These are phyloP conservation scores for Anolis sagrei DNA, from an alignment of 2,113 vertebrate species.

Conservation along the genomic window DNA sequence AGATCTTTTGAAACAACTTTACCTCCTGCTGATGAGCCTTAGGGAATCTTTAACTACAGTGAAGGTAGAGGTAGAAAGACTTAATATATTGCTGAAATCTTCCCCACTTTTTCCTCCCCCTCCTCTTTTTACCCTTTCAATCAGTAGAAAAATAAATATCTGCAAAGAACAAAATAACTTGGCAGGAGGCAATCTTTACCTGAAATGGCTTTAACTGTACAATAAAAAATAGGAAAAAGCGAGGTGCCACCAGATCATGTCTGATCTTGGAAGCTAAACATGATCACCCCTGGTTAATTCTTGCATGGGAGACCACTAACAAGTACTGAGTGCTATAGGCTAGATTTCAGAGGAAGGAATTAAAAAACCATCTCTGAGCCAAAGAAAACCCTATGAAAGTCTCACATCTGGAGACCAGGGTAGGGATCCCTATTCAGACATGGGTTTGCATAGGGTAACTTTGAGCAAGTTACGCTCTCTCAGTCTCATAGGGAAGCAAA, in stretches of 20 bases:
- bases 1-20: not conserved
- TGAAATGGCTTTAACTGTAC: not conserved
- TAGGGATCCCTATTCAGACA: too few species aligned
- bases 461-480: too few species aligned
- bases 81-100: not conserved
- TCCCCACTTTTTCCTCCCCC: too few species aligned
- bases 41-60: not conserved
- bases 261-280: not conserved
- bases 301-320: too few species aligned
- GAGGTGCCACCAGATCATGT: too few species aligned
- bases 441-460: too few species aligned
- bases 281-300: not conserved
- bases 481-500: too few species aligned
- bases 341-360: too few species aligned
- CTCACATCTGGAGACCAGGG: too few species aligned
- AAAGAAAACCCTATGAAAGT: too few species aligned
- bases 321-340: too few species aligned
- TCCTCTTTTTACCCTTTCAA: not conserved
- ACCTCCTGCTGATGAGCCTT: not conserved
- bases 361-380: too few species aligned
- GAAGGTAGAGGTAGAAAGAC: constrained; percentile 8
- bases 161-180: not conserved
- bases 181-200: not conserved
- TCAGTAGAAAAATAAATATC: not conserved
- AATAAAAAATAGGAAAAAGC: not conserved